Evolutionary conservation across 2,888 invertebrate genomes (phyloP), one percentile per base, ranked within the genome.

Genomic region (Hydrotaea diabolus): DNA sequence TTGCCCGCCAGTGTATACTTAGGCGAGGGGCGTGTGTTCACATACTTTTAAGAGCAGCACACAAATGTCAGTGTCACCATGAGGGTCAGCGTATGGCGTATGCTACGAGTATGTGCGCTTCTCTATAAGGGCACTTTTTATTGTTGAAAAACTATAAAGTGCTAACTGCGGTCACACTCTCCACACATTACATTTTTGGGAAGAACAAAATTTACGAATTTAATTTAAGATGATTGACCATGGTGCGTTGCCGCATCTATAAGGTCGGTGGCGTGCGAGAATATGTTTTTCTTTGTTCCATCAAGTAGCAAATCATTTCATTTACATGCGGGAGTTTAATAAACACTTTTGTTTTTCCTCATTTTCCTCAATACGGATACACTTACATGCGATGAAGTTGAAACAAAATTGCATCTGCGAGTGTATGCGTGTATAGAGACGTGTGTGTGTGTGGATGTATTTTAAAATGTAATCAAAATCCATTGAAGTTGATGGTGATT

Each of bases 121-220:
- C 49, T 43, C 26, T 73, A 82, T 85, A 71, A 85, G 85, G 85
- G 85, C 69, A 85, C 71, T 82, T 74, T 69, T 69, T 69, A 46
- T 69, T 43, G 43, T 15, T 62, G 55, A 8, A 57, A 62, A 23
- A 46, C 69, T 69, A 74, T 74, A 26, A 85, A 82, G 79, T 82
- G 85, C 74, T 82, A 82, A 82, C 64, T 85, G 79, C 77, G 85
- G 85, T 85, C 85, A 82, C 81, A 82, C 79, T 82, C n/a, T n/a
- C n/a, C 74, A 82, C 49, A 39, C 39, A 31, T 39, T 39, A 39
- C 66, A 26, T 2, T 31, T 31, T 36, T 62, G 11, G 19, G 19
- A 76, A 39, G 21, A 76, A 81, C 23, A 9, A 76, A 78, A 79
- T 82, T 77, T 74, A 76, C 59, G 17, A 81, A 79, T 77, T 84